Evolutionary conservation across 1,140 invertebrate species (phyloP).

Genomic region (Wasmannia auropunctata): DNA sequence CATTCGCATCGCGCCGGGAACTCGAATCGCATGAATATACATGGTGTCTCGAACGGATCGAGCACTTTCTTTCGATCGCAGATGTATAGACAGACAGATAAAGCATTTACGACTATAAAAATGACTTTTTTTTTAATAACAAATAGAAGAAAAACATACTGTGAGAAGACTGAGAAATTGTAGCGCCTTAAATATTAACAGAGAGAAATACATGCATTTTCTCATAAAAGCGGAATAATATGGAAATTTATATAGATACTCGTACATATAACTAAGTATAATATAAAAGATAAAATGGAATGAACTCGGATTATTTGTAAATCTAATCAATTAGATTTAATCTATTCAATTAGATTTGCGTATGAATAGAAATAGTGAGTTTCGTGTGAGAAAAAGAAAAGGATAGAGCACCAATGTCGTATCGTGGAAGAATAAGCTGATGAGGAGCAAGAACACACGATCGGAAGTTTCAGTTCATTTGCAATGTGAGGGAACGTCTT

Average conservation of each 20-base stretch:
- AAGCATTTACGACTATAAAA: background rate
- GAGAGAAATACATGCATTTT: background rate
- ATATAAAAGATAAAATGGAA: background rate
- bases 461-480: slow-evolving; percentile 38
- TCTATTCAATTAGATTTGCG: slow-evolving; percentile 1
- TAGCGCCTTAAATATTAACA: background rate
- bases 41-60: slow-evolving; percentile 2
- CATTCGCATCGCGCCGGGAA: slow-evolving; percentile 21
- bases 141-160: background rate
- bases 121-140: background rate
- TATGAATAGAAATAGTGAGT: slow-evolving; percentile 1
- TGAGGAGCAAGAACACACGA: background rate
- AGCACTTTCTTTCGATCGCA: slow-evolving; percentile 10
- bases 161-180: background rate
- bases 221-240: background rate
- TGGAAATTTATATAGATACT: background rate
- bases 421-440: background rate
- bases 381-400: background rate
- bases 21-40: background rate
- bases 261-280: background rate
- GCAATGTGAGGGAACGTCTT: slow-evolving; percentile 25
- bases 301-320: slow-evolving; percentile 1
- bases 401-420: background rate
- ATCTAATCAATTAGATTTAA: background rate
- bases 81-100: background rate